phyloP scores from a whole-genome alignment of 2,888 invertebrate species.

The Selenia dentaria region DNA sequence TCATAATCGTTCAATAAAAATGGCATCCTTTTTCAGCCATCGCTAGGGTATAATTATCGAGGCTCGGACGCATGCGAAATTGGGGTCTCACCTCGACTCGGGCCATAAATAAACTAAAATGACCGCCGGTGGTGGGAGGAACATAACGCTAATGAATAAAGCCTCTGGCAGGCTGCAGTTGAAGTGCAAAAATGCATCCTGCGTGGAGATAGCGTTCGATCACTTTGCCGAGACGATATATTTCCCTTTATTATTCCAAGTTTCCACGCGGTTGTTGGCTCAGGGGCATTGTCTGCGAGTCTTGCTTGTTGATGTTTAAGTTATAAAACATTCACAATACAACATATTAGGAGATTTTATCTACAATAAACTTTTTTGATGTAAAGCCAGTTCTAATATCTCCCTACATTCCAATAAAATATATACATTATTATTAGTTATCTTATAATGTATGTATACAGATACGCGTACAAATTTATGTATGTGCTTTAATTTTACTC shows the following conservation, averaged over 20 bases:
- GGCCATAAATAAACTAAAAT: conserved; percentile 82
- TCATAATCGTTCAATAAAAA: conserved; percentile 67
- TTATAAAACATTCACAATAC: no score
- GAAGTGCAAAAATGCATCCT: conserved; percentile 28
- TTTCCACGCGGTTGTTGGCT: conserved; percentile 6
- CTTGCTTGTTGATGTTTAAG: neutral
- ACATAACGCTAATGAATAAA: conserved; percentile 77
- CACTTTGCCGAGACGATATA: neutral
- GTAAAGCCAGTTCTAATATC: no score
- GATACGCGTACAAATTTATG: no score
- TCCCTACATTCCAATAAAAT: no score
- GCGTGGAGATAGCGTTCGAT: conserved; percentile 21
- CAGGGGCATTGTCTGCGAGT: neutral
- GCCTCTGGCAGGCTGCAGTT: conserved; percentile 28
- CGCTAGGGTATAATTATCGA: conserved; percentile 80
- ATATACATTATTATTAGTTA: no score
- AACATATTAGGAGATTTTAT: no score
- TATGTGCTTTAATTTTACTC: no score
- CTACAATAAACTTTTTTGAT: no score
- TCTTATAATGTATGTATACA: no score
- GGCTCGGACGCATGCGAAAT: conserved; percentile 80
- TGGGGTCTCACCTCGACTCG: conserved; percentile 81
- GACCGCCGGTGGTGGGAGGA: conserved; percentile 76
- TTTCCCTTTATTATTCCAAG: no score
- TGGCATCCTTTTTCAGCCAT: conserved; percentile 72